Percentiles rank a stretch among this genome's conserved stretches.
Conservation (phyloP, 92 coral and sea anemone genomes). For the Montipora capitata region DNA sequence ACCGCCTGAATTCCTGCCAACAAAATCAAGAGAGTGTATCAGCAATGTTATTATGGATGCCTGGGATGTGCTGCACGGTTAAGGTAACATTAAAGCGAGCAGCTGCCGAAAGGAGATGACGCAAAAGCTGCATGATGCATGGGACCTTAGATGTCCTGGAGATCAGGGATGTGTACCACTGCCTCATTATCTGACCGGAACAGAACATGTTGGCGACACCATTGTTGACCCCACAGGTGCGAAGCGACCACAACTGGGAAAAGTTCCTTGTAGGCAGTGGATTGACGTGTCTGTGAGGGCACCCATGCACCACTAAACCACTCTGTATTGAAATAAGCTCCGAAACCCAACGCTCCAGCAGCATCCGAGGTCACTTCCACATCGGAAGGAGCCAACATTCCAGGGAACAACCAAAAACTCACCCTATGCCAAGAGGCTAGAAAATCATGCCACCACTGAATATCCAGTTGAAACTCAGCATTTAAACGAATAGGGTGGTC, state of each 20-base stretch:
- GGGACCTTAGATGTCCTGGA: slow-evolving; percentile 54
- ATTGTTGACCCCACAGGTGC: slow-evolving; percentile 42
- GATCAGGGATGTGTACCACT: slow-evolving; percentile 51
- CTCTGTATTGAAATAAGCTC: slow-evolving; percentile 5
- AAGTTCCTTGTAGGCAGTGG: slow-evolving; percentile 61
- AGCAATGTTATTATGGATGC: not conserved
- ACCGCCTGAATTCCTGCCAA: not conserved
- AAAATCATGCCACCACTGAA: slow-evolving; percentile 7
- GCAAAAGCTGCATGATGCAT: slow-evolving; percentile 56
- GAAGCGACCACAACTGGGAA: slow-evolving; percentile 61
- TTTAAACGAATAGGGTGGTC: not conserved
- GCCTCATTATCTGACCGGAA: slow-evolving; percentile 68
- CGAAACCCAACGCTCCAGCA: not conserved
- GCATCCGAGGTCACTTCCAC: slow-evolving; percentile 41
- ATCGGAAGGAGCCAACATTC: slow-evolving; percentile 12
- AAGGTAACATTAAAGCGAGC: not conserved
- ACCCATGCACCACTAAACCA: slow-evolving; percentile 21
- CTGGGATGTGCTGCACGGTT: not conserved
- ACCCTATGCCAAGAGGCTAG: not conserved
- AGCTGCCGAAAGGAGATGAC: slow-evolving; percentile 13
- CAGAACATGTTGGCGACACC: slow-evolving; percentile 45
- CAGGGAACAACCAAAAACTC: slow-evolving; percentile 15
- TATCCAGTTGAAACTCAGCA: slow-evolving; percentile 1
- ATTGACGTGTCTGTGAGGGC: not conserved
- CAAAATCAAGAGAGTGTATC: not conserved